Base-by-base conservation (phyloP, 2,888 invertebrate species). In the Folsomia manolachei region DNA sequence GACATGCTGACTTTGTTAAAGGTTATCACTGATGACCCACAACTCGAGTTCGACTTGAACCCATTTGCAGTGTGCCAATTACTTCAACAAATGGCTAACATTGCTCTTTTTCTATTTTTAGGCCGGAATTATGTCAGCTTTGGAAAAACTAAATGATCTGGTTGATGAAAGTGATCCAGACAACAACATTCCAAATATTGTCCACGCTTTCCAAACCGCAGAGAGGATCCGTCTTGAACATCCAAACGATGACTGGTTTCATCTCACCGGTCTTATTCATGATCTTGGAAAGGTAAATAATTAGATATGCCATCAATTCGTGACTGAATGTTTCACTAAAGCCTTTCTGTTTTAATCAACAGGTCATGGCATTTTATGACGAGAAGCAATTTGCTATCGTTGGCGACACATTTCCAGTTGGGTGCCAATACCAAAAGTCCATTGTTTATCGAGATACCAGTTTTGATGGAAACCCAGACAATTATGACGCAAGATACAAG, bases 91-190 rank as follows among this genome's bases (percentile, higher is more conserved):
- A n/a, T n/a, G n/a, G n/a, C n/a, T n/a, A n/a, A n/a, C n/a, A n/a
- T n/a, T n/a, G n/a, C n/a, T n/a, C n/a, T n/a, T n/a, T n/a, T n/a
- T n/a, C n/a, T 27, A 27, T 9, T 27, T 26, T 19, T 9, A 78
- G 78, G 87, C 91, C 80, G 90, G 90, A 0, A 88, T 97, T 60
- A 90, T 94, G 84, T 91, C 95, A 64, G 95, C 95, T 0, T 85
- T 98, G 74, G 89, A 91, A 79, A 90, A 90, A 82, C 85, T 98
- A 72, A 95, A 97, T 84, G 90, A 81, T 4, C 86, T 98, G 75
- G 90, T 97, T 24, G 98, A 98, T 82, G 95, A 97, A 85, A 94
- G 94, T 23, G 98, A 98, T 85, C 97, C 97, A 0, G 98, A 98
- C 85, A 90, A 91, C 0, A 90, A 92, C 82, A 85, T 97, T 80